Evolutionary conservation across 2,888 invertebrate species (phyloP).

Genomic region (Hoplodrina ambigua): DNA sequence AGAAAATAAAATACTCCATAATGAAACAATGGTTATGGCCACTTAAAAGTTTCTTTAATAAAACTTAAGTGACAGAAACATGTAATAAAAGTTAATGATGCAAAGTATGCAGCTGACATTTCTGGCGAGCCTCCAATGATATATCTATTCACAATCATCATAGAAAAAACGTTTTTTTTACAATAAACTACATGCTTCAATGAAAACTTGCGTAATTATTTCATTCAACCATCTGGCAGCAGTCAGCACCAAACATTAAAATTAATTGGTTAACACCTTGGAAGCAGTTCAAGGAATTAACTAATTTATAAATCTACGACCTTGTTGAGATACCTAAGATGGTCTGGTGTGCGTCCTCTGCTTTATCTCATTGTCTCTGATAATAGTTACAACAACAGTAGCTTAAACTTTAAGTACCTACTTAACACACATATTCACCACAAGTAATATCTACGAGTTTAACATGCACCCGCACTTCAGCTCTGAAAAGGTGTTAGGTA

Average conservation of each 20-base stretch:
- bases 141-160: constrained; percentile 19
- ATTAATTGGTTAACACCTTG: constrained; percentile 27
- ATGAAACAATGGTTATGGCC: constrained; percentile 11
- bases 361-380: background rate
- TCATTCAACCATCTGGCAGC: constrained; percentile 29
- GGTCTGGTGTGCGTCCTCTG: too few species aligned
- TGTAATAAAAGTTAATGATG: constrained; percentile 36
- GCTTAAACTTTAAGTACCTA: background rate
- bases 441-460: background rate
- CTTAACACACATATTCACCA: background rate
- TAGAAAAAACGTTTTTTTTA: constrained; percentile 27
- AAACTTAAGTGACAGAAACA: constrained; percentile 20
- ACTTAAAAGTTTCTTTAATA: constrained; percentile 18
- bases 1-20: constrained; percentile 7
- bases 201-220: constrained; percentile 20
- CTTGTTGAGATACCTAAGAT: background rate
- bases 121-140: constrained; percentile 51
- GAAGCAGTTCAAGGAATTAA: constrained; percentile 14
- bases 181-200: constrained; percentile 17
- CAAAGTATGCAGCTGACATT: constrained; percentile 28
- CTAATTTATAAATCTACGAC: background rate
- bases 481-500: background rate
- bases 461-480: background rate
- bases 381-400: background rate
- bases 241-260: constrained; percentile 27